Conservation (phyloP, 2,888 invertebrate species). For the Sialis fuliginosa region DNA sequence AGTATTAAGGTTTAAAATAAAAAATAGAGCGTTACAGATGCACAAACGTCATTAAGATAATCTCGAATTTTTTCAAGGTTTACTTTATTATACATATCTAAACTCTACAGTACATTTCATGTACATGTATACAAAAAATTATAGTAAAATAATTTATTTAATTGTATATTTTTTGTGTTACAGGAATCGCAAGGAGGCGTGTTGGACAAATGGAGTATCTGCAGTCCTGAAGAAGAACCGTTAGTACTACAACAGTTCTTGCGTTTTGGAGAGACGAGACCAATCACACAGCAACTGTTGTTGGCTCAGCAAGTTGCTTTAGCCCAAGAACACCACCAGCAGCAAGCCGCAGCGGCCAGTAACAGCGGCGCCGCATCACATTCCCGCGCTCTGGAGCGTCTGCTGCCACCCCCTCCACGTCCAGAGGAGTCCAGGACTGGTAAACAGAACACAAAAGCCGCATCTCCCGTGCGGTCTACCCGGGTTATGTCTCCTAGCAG, state of each 20-base stretch:
- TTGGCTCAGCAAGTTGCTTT: constrained; percentile 37
- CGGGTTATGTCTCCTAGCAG: constrained; percentile 52
- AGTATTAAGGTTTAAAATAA: no score
- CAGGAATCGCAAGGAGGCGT: constrained; percentile 70
- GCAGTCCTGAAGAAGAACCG: constrained; percentile 76
- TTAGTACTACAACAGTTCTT: constrained; percentile 84
- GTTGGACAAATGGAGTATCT: constrained; percentile 78
- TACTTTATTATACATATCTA: no score
- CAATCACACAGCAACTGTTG: constrained; percentile 52
- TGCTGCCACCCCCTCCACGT: constrained; percentile 20
- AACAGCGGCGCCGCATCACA: constrained; percentile 5
- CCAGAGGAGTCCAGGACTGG: constrained; percentile 3
- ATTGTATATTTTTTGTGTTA: constrained; percentile 27
- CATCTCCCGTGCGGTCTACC: constrained; percentile 29
- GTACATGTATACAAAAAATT: no score
- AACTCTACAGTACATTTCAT: no score
- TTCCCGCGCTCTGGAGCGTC: constrained; percentile 24
- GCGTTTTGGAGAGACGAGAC: constrained; percentile 75
- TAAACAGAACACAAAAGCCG: constrained; percentile 35
- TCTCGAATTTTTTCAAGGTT: no score
- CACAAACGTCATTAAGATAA: no score
- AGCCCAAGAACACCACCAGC: constrained; percentile 26
- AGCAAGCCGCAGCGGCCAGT: constrained; percentile 25
- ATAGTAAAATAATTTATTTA: no score
- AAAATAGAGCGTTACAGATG: no score